Percentiles rank a stretch among this genome's conserved stretches.
Conservation (phyloP, 2,797 vertebrate genomes). For the Tamandua tetradactyla region DNA sequence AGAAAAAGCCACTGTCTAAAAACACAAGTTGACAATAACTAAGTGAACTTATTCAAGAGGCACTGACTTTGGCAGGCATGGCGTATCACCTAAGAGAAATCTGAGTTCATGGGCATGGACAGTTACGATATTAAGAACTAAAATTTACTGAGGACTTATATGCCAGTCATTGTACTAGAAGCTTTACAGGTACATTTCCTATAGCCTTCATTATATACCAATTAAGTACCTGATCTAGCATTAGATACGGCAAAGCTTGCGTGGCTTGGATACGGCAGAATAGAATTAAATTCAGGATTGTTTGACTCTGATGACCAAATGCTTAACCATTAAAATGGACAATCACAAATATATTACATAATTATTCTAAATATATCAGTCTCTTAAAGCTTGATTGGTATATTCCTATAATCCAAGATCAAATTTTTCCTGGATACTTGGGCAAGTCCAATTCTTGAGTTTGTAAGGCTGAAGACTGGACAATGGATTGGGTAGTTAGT, state of each 20-base stretch:
- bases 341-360: neutral
- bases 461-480: neutral
- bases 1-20: neutral
- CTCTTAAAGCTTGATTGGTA: neutral
- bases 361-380: neutral
- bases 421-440: neutral
- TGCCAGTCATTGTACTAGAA: neutral
- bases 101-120: neutral
- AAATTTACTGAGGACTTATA: neutral
- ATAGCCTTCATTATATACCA: neutral
- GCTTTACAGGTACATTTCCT: neutral
- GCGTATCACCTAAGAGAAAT: neutral
- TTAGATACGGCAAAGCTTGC: neutral
- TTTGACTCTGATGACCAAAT: neutral
- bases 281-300: neutral
- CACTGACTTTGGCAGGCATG: neutral
- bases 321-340: neutral
- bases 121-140: neutral
- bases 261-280: neutral
- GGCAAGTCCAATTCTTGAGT: neutral
- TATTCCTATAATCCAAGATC: neutral
- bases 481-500: neutral
- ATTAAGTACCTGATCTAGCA: neutral
- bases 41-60: neutral
- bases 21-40: neutral